Evolutionary conservation across 2,888 invertebrate species (phyloP).

Genomic region (Lochmaea capreae): DNA sequence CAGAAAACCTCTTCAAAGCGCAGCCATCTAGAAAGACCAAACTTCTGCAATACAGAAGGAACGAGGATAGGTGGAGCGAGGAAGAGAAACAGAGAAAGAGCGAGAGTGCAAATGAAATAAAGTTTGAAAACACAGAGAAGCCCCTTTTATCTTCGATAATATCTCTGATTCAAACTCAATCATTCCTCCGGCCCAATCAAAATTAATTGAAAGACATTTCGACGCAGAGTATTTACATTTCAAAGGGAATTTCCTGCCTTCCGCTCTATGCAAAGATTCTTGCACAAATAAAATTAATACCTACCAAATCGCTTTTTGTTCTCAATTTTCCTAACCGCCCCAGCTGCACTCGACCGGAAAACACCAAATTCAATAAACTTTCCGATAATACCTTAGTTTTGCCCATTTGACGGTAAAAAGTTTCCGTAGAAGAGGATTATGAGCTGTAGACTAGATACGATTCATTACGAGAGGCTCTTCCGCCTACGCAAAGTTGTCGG

Average conservation of each 20-base stretch:
- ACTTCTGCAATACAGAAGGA: constrained; percentile 39
- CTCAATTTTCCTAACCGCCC: constrained; percentile 25
- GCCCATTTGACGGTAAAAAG: background rate
- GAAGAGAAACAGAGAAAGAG: constrained; percentile 17
- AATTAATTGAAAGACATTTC: constrained; percentile 43
- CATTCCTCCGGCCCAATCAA: constrained; percentile 37
- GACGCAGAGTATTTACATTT: constrained; percentile 41
- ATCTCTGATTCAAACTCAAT: constrained; percentile 43
- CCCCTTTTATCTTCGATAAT: constrained; percentile 43
- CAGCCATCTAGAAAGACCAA: constrained; percentile 38
- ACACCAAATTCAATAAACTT: constrained; percentile 14
- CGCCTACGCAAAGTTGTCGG: background rate
- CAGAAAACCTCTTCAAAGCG: constrained; percentile 38
- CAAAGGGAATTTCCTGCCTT: constrained; percentile 40
- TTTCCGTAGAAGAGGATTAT: background rate
- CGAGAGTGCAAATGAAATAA: constrained; percentile 39
- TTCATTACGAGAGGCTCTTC: background rate
- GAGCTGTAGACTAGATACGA: background rate
- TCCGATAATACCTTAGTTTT: constrained; percentile 7
- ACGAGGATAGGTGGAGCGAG: constrained; percentile 8
- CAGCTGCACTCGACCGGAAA: constrained; percentile 19
- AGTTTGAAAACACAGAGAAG: constrained; percentile 39
- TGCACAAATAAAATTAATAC: constrained; percentile 44
- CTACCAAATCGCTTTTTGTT: constrained; percentile 38
- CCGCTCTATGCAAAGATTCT: constrained; percentile 29